Percentiles rank a stretch among this genome's conserved stretches.
These are phyloP conservation scores for Austrofundulus limnaeus DNA, from an alignment of 2,113 vertebrate species.

Conservation along the genomic window DNA sequence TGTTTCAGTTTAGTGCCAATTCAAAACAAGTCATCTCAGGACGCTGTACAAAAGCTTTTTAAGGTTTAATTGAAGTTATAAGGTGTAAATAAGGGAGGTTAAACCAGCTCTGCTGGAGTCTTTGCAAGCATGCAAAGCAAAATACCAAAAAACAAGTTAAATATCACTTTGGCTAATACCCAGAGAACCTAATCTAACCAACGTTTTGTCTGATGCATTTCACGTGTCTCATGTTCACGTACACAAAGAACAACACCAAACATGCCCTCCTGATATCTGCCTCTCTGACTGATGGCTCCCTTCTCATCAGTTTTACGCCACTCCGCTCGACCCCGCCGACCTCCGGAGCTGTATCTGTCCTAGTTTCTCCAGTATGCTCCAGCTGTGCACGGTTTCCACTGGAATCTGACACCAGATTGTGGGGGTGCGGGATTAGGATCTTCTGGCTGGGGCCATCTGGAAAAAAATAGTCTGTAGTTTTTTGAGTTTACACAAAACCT, in stretches of 20 bases:
- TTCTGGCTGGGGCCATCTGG: conserved; percentile 48
- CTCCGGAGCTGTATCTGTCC: conserved; percentile 59
- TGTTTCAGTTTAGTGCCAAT: no score
- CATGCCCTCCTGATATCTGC: conserved; percentile 7
- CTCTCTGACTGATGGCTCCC: conserved; percentile 12
- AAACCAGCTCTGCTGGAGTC: no score
- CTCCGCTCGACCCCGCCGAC: conserved; percentile 48
- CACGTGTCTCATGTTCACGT: background rate
- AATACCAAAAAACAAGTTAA: background rate
- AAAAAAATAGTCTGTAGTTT: conserved; percentile 31
- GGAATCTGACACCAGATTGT: conserved; percentile 73
- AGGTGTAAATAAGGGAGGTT: no score
- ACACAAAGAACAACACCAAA: background rate
- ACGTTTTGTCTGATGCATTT: background rate
- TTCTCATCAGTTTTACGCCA: conserved; percentile 33
- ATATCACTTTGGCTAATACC: conserved; percentile 27
- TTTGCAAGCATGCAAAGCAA: no score
- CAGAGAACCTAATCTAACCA: conserved; percentile 29
- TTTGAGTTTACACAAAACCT: conserved; percentile 18
- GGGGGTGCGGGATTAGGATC: conserved; percentile 67
- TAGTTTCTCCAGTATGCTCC: conserved; percentile 53
- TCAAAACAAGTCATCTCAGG: no score
- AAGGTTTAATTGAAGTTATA: no score
- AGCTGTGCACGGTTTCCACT: conserved; percentile 33
- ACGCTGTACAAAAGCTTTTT: no score